Evolutionary conservation across 1,140 invertebrate genomes (phyloP).

Genomic region (Lordiphosa clarofinis): DNA sequence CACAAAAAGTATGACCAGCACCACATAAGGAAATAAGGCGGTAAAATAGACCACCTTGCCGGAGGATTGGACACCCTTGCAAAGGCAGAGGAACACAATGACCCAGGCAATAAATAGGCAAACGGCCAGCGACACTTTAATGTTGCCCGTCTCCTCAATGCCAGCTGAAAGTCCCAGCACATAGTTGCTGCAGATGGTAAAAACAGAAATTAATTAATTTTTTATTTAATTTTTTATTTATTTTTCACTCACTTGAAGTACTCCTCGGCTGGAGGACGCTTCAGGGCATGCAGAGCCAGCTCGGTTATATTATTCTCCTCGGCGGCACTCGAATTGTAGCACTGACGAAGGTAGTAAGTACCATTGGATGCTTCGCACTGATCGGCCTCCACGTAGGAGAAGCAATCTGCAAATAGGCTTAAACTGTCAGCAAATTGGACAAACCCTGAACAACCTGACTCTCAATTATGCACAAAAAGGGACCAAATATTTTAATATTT

Average conservation of each 20-base stretch:
- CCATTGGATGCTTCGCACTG: constrained; percentile 83
- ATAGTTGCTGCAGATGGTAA: constrained; percentile 82
- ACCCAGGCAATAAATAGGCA: constrained; percentile 89
- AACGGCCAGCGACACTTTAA: constrained; percentile 84
- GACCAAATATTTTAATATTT: constrained; percentile 59
- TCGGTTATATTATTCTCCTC: constrained; percentile 80
- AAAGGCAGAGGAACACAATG: constrained; percentile 89
- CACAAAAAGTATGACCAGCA: constrained; percentile 89
- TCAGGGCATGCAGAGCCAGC: constrained; percentile 81
- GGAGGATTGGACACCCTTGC: constrained; percentile 91
- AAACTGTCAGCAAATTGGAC: constrained; percentile 40
- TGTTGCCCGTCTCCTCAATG: constrained; percentile 87
- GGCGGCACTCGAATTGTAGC: constrained; percentile 81
- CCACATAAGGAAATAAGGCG: constrained; percentile 91
- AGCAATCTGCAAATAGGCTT: constrained; percentile 82
- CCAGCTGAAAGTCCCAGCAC: constrained; percentile 87
- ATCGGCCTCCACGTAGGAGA: constrained; percentile 84
- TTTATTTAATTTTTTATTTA: constrained; percentile 1
- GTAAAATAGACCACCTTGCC: constrained; percentile 94
- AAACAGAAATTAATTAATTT: no score
- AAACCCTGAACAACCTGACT: constrained; percentile 4
- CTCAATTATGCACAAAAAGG: constrained; percentile 63
- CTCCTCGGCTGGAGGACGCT: constrained; percentile 89
- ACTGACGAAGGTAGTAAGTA: constrained; percentile 84
- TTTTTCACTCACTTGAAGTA: constrained; percentile 88